Base-by-base conservation (phyloP, 1,140 invertebrate species). In the Drosophila hydei region DNA sequence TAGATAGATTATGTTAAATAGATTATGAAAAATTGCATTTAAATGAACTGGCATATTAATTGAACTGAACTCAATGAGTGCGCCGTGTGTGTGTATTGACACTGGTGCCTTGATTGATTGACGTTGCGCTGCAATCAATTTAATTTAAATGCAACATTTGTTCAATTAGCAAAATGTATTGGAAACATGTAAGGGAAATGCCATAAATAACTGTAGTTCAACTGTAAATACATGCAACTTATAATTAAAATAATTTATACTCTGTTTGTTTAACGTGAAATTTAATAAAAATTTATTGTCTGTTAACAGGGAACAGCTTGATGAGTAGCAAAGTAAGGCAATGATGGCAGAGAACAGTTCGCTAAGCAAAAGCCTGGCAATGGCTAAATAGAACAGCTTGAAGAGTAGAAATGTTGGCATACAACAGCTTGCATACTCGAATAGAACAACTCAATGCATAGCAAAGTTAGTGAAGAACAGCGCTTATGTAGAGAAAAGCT, bases 11-110 rank as follows among this genome's bases (percentile, higher is more conserved):
- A 25, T 19, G 48, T 33, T 48, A 40, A 54, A 45, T 16, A 58
- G 64, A 75, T 79, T 75, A 72, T 79, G 75, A 79, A 83, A 77
- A 77, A 84, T 75, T 68, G 64, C 62, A 84, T 75, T 83, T 75
- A 40, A 75, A 83, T 79, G 50, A 52, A 47, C 23, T 12, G 36
- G 43, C 4, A 64, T 16, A 21, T 55, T 18, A 47, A 48, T 38
- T 50, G 36, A 54, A 60, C 40, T 54, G 40, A 43, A 33, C 38
- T 2, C 2, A 42, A 6, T 16, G 38, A 11, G 30, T 33, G 11
- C 27, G 2, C 6, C 21, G 12, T 47, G 14, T 27, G 18, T 43
- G 16, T 25, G 27, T 9, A 43, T 43, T 45, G 40, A 18, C 42
- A 23, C 0, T 27, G 47, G 48, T 68, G 23, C 51, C 42, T 43